phyloP scores from a whole-genome alignment of 2,113 vertebrate species.

The Albula goreensis region DNA sequence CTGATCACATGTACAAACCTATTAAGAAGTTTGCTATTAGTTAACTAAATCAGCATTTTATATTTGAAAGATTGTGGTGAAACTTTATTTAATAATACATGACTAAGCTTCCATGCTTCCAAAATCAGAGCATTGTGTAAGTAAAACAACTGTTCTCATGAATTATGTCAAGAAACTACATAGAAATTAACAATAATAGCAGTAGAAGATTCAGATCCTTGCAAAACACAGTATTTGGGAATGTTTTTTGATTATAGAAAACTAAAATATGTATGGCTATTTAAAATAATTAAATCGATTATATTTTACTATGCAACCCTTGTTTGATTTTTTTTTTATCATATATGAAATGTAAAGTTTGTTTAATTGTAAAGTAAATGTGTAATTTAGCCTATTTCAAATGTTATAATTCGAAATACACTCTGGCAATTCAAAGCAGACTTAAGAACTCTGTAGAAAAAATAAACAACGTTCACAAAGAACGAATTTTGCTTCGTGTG shows the following conservation, averaged over 20 bases:
- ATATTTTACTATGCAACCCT: background rate
- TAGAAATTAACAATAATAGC: no score
- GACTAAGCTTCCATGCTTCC: background rate
- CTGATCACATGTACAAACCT: background rate
- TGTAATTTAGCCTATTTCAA: background rate
- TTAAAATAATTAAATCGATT: background rate
- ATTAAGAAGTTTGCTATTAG: background rate
- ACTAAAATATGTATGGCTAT: no score
- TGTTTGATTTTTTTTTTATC: background rate
- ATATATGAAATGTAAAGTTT: background rate
- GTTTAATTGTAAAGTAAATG: background rate
- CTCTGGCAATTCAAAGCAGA: background rate
- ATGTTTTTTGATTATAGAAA: no score
- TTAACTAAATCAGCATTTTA: background rate
- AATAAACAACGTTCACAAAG: no score
- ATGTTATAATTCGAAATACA: background rate
- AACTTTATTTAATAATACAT: background rate
- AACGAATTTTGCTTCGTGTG: no score
- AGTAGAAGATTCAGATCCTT: background rate
- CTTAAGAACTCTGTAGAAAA: no score
- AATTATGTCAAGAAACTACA: no score
- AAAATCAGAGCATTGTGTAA: background rate
- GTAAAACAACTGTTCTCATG: background rate
- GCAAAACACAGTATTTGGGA: background rate
- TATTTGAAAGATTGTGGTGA: background rate